A percentile compares a stretch with the other conserved stretches of the same genome.
Evolutionary conservation across 2,888 invertebrate genomes (phyloP).

Genomic region (Agrochola circellaris): DNA sequence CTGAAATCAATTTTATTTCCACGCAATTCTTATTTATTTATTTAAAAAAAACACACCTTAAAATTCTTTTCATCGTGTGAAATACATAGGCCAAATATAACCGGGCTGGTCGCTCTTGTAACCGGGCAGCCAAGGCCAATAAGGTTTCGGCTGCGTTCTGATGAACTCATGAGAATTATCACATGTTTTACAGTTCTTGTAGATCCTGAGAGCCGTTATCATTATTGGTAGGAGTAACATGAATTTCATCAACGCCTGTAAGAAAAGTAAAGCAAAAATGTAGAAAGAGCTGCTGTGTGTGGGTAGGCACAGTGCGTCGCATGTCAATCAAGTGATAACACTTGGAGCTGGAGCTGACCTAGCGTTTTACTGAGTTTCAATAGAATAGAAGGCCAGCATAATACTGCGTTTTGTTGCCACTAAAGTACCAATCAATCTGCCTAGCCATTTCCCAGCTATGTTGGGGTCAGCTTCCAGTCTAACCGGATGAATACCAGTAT

Average conservation of each 20-base stretch:
- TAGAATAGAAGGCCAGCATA: not conserved
- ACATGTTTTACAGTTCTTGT: constrained; percentile 57
- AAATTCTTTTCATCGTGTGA: not conserved
- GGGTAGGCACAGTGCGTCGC: not conserved
- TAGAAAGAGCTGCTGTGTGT: not conserved
- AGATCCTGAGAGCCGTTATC: constrained; percentile 13
- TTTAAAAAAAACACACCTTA: not conserved
- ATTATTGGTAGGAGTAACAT: constrained; percentile 47
- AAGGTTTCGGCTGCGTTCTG: constrained; percentile 43
- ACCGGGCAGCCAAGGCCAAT: constrained; percentile 81
- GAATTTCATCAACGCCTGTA: constrained; percentile 35
- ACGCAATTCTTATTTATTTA: not conserved
- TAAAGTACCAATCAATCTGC: not conserved
- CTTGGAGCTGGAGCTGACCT: not conserved
- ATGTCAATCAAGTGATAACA: too few species aligned
- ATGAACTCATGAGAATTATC: constrained; percentile 24
- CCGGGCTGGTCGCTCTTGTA: constrained; percentile 73
- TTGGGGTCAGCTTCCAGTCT: not conserved
- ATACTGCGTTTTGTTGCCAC: not conserved
- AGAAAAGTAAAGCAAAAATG: constrained; percentile 15
- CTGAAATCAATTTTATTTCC: not conserved
- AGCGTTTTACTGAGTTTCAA: not conserved
- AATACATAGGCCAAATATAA: constrained; percentile 69
- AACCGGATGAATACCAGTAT: too few species aligned
- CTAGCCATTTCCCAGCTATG: not conserved